Base-by-base conservation (phyloP, 1,140 invertebrate species). In the Eumaeus atala region DNA sequence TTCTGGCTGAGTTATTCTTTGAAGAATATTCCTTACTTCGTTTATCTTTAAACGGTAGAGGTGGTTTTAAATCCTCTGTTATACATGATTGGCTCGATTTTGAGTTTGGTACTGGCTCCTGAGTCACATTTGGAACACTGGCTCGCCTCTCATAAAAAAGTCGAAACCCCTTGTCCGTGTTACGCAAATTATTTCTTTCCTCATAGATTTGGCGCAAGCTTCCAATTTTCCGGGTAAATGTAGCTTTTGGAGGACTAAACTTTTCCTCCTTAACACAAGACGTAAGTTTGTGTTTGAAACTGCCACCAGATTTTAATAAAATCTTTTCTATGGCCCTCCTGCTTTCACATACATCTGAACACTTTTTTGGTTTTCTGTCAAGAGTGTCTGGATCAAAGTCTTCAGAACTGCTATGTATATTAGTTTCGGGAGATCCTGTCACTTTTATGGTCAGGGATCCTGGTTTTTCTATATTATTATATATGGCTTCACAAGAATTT, bases 311-410 rank as follows among this genome's bases (percentile, higher is more conserved):
- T 70, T 84, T 87, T 10, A 84, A 53, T 17, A 88, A 62, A 58
- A 88, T 93, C 60, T 92, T 91, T n/a, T 86, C 86, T 1, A 88
- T 44, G n/a, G 77, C 53, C 71, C 71, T 67, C 80, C 84, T 49
- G 74, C 73, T 47, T 54, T 52, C 65, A 72, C 75, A 9, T 61
- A 48, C 17, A 17, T 52, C 34, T 60, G 54, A 12, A 38, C 18
- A 28, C 50, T 51, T 78, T 52, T 73, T 83, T 12, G 93, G 92
- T 74, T 95, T 94, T 14, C 94, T 87, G 67, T 95, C 94, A 14
- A 95, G 76, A 1, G 95, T 96, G 64, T 96, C 95, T 0, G 94
- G 93, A 70, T 95, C 94, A 69, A 95, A 95, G 55, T 91, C 89
- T 59, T 95, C 94, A 9, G 59, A 70, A 21, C 66, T 58, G 10